Base-by-base conservation (phyloP, 37 sponge, comb jelly and placozoan species). In the Theonella swinhoei region DNA sequence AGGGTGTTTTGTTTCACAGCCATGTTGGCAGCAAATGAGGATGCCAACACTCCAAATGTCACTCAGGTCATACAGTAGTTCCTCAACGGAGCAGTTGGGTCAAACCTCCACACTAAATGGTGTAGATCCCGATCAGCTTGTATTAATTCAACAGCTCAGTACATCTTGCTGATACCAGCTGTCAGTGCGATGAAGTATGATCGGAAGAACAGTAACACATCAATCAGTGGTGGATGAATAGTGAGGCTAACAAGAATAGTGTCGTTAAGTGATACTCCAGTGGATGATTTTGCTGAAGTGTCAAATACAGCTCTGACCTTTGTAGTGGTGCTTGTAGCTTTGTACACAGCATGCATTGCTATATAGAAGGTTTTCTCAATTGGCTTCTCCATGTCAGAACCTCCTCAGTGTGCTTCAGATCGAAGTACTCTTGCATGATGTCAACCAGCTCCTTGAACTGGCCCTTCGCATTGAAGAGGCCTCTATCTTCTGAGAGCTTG, bases 321-420 rank as follows among this genome's bases (percentile, higher is more conserved):
- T 24, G 83, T 83, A 35, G 70, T 85, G 28, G 78, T 70, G 42
- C 85, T 85, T 76, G 85, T 43, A 22, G 68, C 70, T 61, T 85
- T 85, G 85, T 85, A 76, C 11, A 85, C 85, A n/a, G 77, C 85
- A 43, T 85, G 85, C 77, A 85, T 85, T 7, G 85, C 77, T 31
- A 85, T 60, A 71, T 85, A 85, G 85, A 85, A 85, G 39, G 77
- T 76, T 41, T 41, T 39, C 32, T 76, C 68, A 23, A 76, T 41
- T 76, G 78, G 39, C 70, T 77, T 85, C 60, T 85, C 85, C 78
- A 85, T 11, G 31, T 85, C 78, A 77, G 85, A 30, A 85, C 70
- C 23, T 37, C 32, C 37, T 86, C 79, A 62, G 86, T 74, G 72
- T 86, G 86, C 58, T 64, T 64, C 25, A 86, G 26, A 29, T 78